Conservation (phyloP, 2,113 vertebrate genomes). For the Spea bombifrons region DNA sequence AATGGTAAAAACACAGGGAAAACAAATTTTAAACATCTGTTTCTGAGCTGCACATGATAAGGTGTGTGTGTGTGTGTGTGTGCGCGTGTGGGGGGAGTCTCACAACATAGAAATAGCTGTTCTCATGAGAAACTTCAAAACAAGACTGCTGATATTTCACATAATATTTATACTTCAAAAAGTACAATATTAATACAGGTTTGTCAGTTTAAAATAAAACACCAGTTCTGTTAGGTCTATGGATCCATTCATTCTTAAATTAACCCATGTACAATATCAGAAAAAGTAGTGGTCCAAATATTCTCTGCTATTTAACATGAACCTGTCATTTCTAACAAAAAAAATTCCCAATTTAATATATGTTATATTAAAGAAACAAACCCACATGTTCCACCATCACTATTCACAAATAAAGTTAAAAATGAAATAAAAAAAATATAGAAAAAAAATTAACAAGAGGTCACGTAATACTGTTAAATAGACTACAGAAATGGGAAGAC, state of each 20-base stretch:
- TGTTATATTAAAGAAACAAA: conserved; percentile 78
- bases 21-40: conserved; percentile 7
- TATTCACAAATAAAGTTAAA: conserved; percentile 91
- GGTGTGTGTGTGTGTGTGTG: conserved; percentile 16
- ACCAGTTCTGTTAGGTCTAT: conserved; percentile 78
- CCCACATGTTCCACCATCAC: conserved; percentile 88
- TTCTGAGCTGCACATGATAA: conserved; percentile 28
- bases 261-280: conserved; percentile 77
- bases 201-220: conserved; percentile 83
- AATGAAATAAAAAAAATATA: conserved; percentile 82
- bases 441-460: conserved; percentile 41
- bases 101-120: conserved; percentile 61
- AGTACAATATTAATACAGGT: conserved; percentile 90
- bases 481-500: conserved; percentile 82
- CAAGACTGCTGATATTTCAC: conserved; percentile 72
- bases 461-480: conserved; percentile 95
- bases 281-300: conserved; percentile 80
- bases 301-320: conserved; percentile 69
- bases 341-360: conserved; percentile 65
- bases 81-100: conserved; percentile 41
- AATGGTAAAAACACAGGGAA: background rate
- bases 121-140: conserved; percentile 70
- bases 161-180: conserved; percentile 83
- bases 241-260: conserved; percentile 61
- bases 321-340: conserved; percentile 69